Evolutionary conservation across 1,140 invertebrate genomes (phyloP), one percentile per base, ranked within the genome.

Genomic region (Meloidogyne exigua): DNA sequence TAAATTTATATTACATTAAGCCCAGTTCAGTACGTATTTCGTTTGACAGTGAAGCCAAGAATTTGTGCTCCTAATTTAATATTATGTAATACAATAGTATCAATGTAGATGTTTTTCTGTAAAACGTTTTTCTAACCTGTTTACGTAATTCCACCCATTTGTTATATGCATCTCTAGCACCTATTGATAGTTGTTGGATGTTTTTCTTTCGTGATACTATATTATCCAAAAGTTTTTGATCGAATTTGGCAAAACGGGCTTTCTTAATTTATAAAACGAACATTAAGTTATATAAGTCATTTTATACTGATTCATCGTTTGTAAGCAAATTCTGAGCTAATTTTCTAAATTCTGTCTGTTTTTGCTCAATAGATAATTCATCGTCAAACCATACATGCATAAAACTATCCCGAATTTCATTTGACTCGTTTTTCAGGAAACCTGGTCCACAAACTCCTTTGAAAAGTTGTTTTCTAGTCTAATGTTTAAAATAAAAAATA

Each of bases 91-190:
- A 71, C 13, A 66, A 42, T 32, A 71, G n/a, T n/a, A n/a, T n/a
- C 15, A 32, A 39, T 12, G 32, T 57, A 70, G 15, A 1, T 25
- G 4, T 13, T 25, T 2, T 64, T 9, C 67, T n/a, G n/a, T n/a
- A n/a, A n/a, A n/a, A n/a, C n/a, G n/a, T n/a, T n/a, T n/a, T n/a
- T n/a, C n/a, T 36, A 42, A 82, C 81, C 75, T 85, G 62, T 67
- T 85, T 78, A 39, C 84, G 72, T 68, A 85, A 74, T 11, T 76
- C 72, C 23, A 79, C 83, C 84, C 84, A 85, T 68, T 85, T 77
- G 26, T 85, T 78, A 64, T 86, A 87, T 28, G 96, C 96, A 0
- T 98, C 99, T 89, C 90, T 97, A 9, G 96, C 98, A 89, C 90
- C 96, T 78, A 94, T 94, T 21, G 96, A 99, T 89, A 92, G 98